phyloP scores from a whole-genome alignment of 2,113 vertebrate species.

The Trematomus loennbergii region DNA sequence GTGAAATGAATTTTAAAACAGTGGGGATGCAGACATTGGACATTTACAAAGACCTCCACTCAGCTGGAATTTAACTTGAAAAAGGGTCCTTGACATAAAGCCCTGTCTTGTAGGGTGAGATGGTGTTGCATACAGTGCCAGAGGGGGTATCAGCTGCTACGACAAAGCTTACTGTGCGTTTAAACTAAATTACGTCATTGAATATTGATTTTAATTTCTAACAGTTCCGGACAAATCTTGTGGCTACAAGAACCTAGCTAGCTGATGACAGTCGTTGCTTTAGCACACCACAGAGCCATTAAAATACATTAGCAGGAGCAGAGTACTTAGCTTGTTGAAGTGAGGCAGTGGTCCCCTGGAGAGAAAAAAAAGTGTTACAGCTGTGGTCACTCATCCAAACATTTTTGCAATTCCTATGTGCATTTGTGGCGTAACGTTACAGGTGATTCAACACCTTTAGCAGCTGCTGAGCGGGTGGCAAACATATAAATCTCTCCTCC shows the following conservation, averaged over 20 bases:
- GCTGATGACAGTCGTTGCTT: neutral
- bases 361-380: neutral
- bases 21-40: conserved; percentile 39
- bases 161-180: too few relatives aligned
- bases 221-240: neutral
- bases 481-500: neutral
- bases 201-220: too few relatives aligned
- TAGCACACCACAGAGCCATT: conserved; percentile 15
- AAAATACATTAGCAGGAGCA: conserved; percentile 21
- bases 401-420: neutral
- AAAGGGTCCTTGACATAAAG: conserved; percentile 53
- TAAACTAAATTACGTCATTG: too few relatives aligned
- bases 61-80: conserved; percentile 43
- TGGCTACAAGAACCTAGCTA: conserved; percentile 13
- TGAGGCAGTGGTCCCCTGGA: neutral
- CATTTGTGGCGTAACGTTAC: neutral
- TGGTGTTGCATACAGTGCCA: too few relatives aligned
- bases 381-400: conserved; percentile 6
- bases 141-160: too few relatives aligned
- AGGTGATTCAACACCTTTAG: conserved; percentile 7
- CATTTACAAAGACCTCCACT: conserved; percentile 30
- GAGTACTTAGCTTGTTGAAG: neutral
- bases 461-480: neutral
- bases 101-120: too few relatives aligned
- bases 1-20: conserved; percentile 53